phyloP scores from a whole-genome alignment of 2,888 invertebrate species.

The Dicyrtoma fusca region DNA sequence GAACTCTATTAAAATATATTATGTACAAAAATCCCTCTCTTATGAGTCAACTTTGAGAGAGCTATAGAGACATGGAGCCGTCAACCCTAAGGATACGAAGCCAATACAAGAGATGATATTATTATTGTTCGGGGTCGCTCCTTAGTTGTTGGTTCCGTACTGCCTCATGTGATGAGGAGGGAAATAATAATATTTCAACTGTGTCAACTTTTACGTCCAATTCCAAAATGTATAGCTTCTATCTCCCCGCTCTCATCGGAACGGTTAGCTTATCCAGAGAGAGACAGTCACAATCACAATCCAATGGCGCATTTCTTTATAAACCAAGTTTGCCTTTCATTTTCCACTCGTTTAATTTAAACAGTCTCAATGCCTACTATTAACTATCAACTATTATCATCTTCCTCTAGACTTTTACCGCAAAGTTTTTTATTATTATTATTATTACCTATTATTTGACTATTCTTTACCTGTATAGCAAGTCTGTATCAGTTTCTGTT shows the following conservation, averaged over 20 bases:
- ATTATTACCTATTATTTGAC: too few relatives aligned
- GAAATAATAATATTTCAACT: conserved; percentile 20
- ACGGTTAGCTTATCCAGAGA: too few relatives aligned
- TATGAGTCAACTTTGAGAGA: too few relatives aligned
- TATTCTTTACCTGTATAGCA: too few relatives aligned
- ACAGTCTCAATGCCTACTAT: conserved; percentile 3
- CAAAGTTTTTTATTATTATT: too few relatives aligned
- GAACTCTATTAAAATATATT: conserved; percentile 1
- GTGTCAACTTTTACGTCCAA: neutral
- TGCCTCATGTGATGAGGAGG: conserved; percentile 6
- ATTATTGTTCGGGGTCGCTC: neutral
- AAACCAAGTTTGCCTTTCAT: conserved; percentile 15
- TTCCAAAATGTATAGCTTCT: neutral
- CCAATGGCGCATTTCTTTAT: neutral
- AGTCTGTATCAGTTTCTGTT: too few relatives aligned
- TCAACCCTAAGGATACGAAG: neutral
- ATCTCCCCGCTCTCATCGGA: too few relatives aligned
- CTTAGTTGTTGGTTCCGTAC: neutral
- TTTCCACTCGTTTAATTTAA: conserved; percentile 24
- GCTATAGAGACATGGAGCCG: too few relatives aligned
- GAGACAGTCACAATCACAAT: neutral
- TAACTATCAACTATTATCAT: conserved; percentile 1
- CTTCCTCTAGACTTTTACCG: neutral
- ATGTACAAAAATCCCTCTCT: too few relatives aligned
- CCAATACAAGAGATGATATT: neutral